phyloP scores from a whole-genome alignment of 2,888 invertebrate species.

The Thereva nobilitata region DNA sequence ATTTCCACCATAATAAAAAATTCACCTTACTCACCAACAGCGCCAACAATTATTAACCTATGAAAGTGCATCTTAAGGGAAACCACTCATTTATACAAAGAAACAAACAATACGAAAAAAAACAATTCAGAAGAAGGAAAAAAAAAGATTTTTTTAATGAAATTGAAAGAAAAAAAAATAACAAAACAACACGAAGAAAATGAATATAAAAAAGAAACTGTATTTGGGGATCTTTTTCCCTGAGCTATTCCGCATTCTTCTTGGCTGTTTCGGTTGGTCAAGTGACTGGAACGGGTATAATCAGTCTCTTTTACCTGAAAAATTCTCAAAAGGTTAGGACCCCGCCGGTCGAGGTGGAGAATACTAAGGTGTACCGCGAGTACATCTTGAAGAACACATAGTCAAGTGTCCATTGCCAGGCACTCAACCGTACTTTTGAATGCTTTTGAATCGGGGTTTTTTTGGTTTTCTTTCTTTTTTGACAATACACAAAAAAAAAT shows the following conservation, averaged over 20 bases:
- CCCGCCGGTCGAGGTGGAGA: background rate
- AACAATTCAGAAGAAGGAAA: too few relatives aligned
- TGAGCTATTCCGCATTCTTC: constrained; percentile 48
- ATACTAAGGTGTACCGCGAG: too few relatives aligned
- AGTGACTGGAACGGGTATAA: constrained; percentile 54
- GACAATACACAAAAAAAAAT: background rate
- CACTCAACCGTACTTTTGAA: constrained; percentile 17
- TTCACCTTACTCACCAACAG: too few relatives aligned
- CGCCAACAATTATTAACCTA: too few relatives aligned
- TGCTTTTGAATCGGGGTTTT: constrained; percentile 10
- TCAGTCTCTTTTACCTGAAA: constrained; percentile 28
- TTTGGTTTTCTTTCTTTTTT: constrained; percentile 19
- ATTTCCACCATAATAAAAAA: too few relatives aligned
- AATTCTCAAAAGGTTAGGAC: constrained; percentile 17
- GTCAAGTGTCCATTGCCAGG: constrained; percentile 25
- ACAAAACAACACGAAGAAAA: constrained; percentile 23
- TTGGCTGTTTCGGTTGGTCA: constrained; percentile 57
- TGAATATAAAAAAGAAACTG: constrained; percentile 15
- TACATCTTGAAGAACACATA: background rate
- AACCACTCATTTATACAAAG: too few relatives aligned
- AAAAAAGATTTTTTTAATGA: background rate
- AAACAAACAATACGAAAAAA: too few relatives aligned
- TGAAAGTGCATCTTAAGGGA: too few relatives aligned
- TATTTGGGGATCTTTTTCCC: constrained; percentile 35
- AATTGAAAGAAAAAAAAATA: constrained; percentile 6